Base-by-base conservation (phyloP, 2,888 invertebrate genomes). In the Orchestes rusci region DNA sequence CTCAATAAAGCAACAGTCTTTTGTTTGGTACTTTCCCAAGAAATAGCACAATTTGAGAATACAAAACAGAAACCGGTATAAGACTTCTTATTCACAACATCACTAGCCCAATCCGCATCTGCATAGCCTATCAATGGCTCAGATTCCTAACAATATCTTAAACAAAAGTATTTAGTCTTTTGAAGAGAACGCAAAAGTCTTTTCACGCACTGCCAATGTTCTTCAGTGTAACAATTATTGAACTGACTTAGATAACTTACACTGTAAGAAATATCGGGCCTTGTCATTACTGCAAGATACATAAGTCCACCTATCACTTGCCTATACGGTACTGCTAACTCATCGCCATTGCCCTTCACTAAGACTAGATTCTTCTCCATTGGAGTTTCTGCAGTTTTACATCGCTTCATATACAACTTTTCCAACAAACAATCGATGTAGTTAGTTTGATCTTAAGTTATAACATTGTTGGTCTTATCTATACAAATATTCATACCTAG, bases 21-120 rank as follows among this genome's bases (percentile, higher is more conserved):
- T 36, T 60, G 60, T 49, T 59, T 63, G 20, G 15, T 54, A 38
- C 51, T 53, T 43, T 58, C 54, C 53, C 55, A 60, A 1, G 57
- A 57, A 12, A 62, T 43, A 5, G 45, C 44, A 23, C 23, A 15
- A 16, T 43, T 47, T 13, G 55, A 53, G 10, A 57, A 33, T n/a
- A 16, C 39, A 48, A 59, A 60, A 49, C 34, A 40, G 49, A 44
- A 46, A 59, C 58, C 61, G 12, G 58, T n/a, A n/a, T n/a, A n/a
- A n/a, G n/a, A n/a, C n/a, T n/a, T n/a, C n/a, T n/a, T n/a, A n/a
- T n/a, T n/a, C n/a, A n/a, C n/a, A n/a, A n/a, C n/a, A n/a, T n/a
- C n/a, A n/a, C n/a, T n/a, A n/a, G n/a, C n/a, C n/a, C n/a, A n/a
- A n/a, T n/a, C n/a, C n/a, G n/a, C n/a, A n/a, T n/a, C n/a, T n/a